A percentile compares a stretch with the other conserved stretches of the same genome.
Conservation (phyloP, 2,888 invertebrate genomes). For the Noctua janthina region DNA sequence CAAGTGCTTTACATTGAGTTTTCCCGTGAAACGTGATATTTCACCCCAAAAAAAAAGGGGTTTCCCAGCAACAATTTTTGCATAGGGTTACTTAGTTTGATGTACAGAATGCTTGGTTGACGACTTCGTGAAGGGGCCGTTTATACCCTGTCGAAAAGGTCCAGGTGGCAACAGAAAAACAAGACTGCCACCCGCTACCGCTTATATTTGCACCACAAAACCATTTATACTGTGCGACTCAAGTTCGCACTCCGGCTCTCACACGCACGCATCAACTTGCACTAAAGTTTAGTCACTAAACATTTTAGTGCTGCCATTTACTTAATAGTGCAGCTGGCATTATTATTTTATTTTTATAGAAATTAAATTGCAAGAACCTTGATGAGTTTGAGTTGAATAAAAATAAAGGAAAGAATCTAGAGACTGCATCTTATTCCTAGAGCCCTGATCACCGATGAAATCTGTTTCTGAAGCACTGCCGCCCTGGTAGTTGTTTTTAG, state of each 20-base stretch:
- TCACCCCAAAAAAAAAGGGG: too few relatives aligned
- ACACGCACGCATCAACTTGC: constrained; percentile 49
- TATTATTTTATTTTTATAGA: constrained; percentile 16
- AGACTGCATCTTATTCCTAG: background rate
- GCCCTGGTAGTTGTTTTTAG: background rate
- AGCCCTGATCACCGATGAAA: background rate
- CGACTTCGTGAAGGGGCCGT: too few relatives aligned
- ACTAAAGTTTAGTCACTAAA: constrained; percentile 20
- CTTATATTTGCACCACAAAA: constrained; percentile 12
- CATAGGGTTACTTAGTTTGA: too few relatives aligned
- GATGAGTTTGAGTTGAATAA: constrained; percentile 1
- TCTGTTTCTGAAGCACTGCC: background rate
- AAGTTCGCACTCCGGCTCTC: constrained; percentile 32
- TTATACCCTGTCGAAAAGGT: background rate
- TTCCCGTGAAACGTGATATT: too few relatives aligned
- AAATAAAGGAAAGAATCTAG: background rate
- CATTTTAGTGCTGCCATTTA: background rate
- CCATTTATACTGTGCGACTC: constrained; percentile 26
- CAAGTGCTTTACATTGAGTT: too few relatives aligned
- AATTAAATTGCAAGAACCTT: background rate
- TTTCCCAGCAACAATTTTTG: too few relatives aligned
- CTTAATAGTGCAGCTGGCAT: background rate
- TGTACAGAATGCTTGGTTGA: too few relatives aligned
- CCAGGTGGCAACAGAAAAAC: background rate
- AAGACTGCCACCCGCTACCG: background rate